Conservation (phyloP, 2,797 vertebrate genomes). For the Falco berigora region DNA sequence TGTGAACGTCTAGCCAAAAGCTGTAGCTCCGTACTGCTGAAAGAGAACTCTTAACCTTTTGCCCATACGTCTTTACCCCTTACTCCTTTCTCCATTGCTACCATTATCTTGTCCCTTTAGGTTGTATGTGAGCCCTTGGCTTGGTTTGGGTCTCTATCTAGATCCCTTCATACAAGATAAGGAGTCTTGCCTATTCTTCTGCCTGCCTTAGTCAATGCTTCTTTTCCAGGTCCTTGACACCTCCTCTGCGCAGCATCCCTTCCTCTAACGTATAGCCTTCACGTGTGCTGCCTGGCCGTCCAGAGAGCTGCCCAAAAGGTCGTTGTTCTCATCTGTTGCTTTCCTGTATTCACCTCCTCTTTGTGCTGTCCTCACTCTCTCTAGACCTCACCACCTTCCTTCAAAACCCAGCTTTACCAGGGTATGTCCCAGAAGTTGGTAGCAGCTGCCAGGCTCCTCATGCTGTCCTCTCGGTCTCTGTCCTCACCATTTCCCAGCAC, state of each 20-base stretch:
- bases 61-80: background rate
- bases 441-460: background rate
- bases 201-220: background rate
- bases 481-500: background rate
- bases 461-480: background rate
- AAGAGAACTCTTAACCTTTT: background rate
- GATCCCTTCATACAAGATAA: background rate
- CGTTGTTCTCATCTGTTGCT: background rate
- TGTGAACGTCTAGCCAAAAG: background rate
- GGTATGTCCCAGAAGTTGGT: background rate
- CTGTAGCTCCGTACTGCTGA: background rate
- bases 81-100: background rate
- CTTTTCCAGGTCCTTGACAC: background rate
- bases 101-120: background rate
- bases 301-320: background rate
- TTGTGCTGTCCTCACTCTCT: background rate
- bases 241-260: background rate
- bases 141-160: background rate
- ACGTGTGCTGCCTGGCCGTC: accelerated
- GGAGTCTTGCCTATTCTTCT: background rate
- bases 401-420: background rate
- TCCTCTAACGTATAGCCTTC: background rate
- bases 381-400: background rate
- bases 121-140: background rate
- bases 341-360: background rate